Evolutionary conservation across 2,888 invertebrate genomes (phyloP), one percentile per base, ranked within the genome.

Genomic region (Pachliopta kotzebuea): DNA sequence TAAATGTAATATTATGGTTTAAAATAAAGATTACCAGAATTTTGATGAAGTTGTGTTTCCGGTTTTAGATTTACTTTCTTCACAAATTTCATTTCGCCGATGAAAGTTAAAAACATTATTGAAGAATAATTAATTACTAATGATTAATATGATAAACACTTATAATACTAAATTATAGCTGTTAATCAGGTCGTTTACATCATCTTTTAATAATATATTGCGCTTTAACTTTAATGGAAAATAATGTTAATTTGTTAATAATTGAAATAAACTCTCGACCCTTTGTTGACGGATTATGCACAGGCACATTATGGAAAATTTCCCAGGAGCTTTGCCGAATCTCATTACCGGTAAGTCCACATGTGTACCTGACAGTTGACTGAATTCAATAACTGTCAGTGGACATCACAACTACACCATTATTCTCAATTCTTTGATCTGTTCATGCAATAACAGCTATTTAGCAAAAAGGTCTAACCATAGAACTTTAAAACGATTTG

Each of bases 281-380:
- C 68, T 72, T 70, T 58, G 59, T 66, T 69, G 76, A 74, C 77
- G 77, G 73, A 78, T 78, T 73, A 78, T 73, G 74, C 68, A 55
- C 60, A 65, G 70, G 74, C 76, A 78, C 86, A 85, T 86, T 87
- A 88, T 76, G 77, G 76, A 74, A 77, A 78, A 90, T 90, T 90
- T 88, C 90, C 90, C 90, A 75, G 73, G 88, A 86, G 90, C 81
- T 77, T 81, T 81, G 81, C 80, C 76, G 78, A 85, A 88, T 87
- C 83, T 85, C 88, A 86, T 90, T 90, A 88, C 80, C 74, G 72
- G 72, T 73, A 79, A 78, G 81, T 84, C 77, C 83, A 78, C 81
- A 79, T 78, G 76, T 83, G 80, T 74, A 72, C 64, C 68, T 82
- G 87, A 84, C 86, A 83, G 76, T 70, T 79, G 83, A 86, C 78